Evolutionary conservation across 1,140 invertebrate genomes (phyloP).

Genomic region (Chlorops oryzae): DNA sequence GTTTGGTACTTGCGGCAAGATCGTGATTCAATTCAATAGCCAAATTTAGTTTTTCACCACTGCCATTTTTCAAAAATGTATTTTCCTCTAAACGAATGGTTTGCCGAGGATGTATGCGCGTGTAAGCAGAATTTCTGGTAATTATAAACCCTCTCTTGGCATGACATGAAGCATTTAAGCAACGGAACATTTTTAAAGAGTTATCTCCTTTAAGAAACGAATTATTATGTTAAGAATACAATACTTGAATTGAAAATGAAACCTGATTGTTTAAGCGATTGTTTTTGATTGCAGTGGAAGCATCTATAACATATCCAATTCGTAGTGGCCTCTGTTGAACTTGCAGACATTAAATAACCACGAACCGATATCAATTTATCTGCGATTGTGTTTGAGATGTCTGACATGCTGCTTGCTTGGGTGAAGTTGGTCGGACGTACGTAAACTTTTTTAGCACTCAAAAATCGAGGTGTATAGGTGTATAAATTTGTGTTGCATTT

Average conservation of each 20-base stretch:
- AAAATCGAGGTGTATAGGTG: slow-evolving; percentile 16
- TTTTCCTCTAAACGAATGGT: slow-evolving; percentile 34
- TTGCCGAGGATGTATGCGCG: slow-evolving; percentile 26
- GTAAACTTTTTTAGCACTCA: slow-evolving; percentile 26
- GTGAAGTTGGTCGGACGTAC: slow-evolving; percentile 23
- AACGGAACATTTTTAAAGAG: slow-evolving; percentile 5
- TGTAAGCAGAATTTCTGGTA: slow-evolving; percentile 32
- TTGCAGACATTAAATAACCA: slow-evolving; percentile 80
- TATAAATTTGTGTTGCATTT: slow-evolving; percentile 8
- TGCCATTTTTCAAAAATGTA: slow-evolving; percentile 19
- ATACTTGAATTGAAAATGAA: too few species aligned
- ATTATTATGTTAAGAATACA: background rate
- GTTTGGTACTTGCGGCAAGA: slow-evolving; percentile 78
- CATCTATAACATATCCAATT: slow-evolving; percentile 75
- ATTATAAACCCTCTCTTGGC: slow-evolving; percentile 30
- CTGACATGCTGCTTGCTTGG: slow-evolving; percentile 19
- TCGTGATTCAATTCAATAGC: slow-evolving; percentile 83
- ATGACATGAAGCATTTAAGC: slow-evolving; percentile 25
- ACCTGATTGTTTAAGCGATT: slow-evolving; percentile 54
- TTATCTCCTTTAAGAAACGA: background rate
- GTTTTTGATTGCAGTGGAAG: slow-evolving; percentile 59
- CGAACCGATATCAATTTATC: slow-evolving; percentile 64
- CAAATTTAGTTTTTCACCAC: slow-evolving; percentile 12
- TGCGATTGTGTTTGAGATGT: slow-evolving; percentile 19
- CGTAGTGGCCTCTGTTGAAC: slow-evolving; percentile 67